A percentile compares a stretch with the other conserved stretches of the same genome.
Evolutionary conservation across 2,113 vertebrate genomes (phyloP).

Genomic region (Corvus moneduloides): DNA sequence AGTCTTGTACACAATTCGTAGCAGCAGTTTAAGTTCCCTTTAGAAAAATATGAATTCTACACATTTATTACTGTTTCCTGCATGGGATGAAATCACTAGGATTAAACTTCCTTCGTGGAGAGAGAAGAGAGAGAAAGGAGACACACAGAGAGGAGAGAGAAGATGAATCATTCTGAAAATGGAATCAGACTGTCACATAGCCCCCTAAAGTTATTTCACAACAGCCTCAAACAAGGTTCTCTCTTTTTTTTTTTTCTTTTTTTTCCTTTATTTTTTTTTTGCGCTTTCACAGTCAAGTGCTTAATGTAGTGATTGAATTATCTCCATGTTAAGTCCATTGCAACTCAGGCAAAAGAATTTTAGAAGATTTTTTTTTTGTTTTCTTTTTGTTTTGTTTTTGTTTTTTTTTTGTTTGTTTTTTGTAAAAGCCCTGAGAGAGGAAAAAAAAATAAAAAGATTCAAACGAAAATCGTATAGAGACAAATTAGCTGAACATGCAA

Average conservation of each 20-base stretch:
- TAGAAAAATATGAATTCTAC: constrained; percentile 84
- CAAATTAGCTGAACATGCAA: constrained; percentile 94
- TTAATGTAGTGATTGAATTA: constrained; percentile 94
- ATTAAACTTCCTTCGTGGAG: constrained; percentile 76
- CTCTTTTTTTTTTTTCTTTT: constrained; percentile 26
- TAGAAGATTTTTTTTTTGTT: constrained; percentile 72
- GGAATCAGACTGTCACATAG: constrained; percentile 56
- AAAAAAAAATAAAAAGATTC: constrained; percentile 76
- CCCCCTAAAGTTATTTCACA: constrained; percentile 39
- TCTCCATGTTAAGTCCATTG: constrained; percentile 80
- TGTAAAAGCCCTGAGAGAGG: constrained; percentile 96
- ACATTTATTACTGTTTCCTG: constrained; percentile 78
- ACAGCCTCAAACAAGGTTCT: constrained; percentile 48
- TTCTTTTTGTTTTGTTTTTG: constrained; percentile 27
- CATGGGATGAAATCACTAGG: constrained; percentile 75
- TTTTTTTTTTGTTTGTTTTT: constrained; percentile 40
- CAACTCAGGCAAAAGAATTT: constrained; percentile 84
- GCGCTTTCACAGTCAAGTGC: constrained; percentile 90
- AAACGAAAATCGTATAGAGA: constrained; percentile 77
- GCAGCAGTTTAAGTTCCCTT: constrained; percentile 88
- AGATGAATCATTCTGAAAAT: constrained; percentile 56
- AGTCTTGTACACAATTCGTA: constrained; percentile 81
- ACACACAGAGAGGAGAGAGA: constrained; percentile 38
- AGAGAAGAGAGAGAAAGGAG: constrained; percentile 43
- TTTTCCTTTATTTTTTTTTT: constrained; percentile 45